phyloP scores from a whole-genome alignment of 2,888 invertebrate genomes.

The Tanypteryx hageni region DNA sequence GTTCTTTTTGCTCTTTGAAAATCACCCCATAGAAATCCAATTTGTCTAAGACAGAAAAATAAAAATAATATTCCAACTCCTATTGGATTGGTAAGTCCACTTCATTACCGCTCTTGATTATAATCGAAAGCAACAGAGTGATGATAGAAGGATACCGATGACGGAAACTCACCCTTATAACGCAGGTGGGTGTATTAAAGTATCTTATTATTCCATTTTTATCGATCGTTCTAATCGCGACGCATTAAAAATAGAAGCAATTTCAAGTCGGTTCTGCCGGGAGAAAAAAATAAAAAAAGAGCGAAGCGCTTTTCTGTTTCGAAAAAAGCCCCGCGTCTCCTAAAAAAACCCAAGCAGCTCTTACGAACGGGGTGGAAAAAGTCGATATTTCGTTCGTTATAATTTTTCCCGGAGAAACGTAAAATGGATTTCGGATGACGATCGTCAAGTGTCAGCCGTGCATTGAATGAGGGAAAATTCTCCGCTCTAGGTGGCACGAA shows the following conservation, averaged over 20 bases:
- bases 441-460: not conserved
- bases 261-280: too few species aligned
- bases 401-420: not conserved
- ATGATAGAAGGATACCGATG: too few species aligned
- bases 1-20: not conserved
- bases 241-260: not conserved
- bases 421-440: not conserved
- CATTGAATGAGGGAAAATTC: not conserved
- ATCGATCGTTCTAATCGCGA: not conserved
- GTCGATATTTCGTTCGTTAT: too few species aligned
- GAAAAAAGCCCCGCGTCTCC: too few species aligned
- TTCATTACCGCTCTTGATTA: not conserved
- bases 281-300: too few species aligned
- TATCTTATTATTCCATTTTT: not conserved
- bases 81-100: not conserved
- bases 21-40: not conserved
- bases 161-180: too few species aligned
- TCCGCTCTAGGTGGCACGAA: not conserved
- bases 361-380: too few species aligned
- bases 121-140: too few species aligned
- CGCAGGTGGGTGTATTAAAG: not conserved
- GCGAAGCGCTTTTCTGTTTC: too few species aligned
- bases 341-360: too few species aligned
- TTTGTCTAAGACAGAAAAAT: too few species aligned
- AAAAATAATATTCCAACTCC: too few species aligned